These are phyloP conservation scores for Apodemus agrarius DNA, from an alignment of 2,797 vertebrate genomes.

Conservation along the genomic window DNA sequence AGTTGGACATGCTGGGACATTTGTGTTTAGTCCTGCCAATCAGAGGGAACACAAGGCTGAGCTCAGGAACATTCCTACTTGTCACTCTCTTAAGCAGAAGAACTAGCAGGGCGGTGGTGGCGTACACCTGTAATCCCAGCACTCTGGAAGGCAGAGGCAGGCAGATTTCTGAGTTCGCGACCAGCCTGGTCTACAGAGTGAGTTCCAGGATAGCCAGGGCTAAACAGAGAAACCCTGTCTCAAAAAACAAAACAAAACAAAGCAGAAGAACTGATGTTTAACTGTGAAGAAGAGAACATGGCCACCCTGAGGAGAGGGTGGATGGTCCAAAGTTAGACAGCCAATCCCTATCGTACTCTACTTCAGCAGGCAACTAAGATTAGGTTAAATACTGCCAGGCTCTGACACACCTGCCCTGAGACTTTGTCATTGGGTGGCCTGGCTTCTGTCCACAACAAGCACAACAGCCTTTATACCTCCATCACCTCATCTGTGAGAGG, in stretches of 20 bases:
- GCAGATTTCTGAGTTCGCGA: no score
- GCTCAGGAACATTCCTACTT: constrained; percentile 20
- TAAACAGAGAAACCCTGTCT: no score
- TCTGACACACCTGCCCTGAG: not conserved
- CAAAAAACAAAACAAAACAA: no score
- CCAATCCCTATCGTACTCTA: not conserved
- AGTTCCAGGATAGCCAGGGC: no score
- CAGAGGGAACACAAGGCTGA: not conserved
- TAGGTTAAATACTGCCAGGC: not conserved
- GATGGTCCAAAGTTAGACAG: not conserved
- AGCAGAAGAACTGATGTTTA: not conserved
- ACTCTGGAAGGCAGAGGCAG: no score
- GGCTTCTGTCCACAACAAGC: constrained; percentile 27
- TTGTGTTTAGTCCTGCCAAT: not conserved
- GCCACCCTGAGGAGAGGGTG: not conserved
- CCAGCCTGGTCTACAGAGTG: no score
- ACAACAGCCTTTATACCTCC: constrained; percentile 2
- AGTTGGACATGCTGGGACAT: not conserved
- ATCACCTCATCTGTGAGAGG: constrained; percentile 37
- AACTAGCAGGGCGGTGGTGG: no score
- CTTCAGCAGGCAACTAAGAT: constrained; percentile 15
- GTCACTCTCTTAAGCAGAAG: constrained; percentile 32
- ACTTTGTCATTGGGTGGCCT: not conserved
- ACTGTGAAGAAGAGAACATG: constrained; percentile 30
- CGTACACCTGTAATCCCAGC: no score